These are phyloP conservation scores for Acronicta alni DNA, from an alignment of 2,888 invertebrate species.

Conservation along the genomic window DNA sequence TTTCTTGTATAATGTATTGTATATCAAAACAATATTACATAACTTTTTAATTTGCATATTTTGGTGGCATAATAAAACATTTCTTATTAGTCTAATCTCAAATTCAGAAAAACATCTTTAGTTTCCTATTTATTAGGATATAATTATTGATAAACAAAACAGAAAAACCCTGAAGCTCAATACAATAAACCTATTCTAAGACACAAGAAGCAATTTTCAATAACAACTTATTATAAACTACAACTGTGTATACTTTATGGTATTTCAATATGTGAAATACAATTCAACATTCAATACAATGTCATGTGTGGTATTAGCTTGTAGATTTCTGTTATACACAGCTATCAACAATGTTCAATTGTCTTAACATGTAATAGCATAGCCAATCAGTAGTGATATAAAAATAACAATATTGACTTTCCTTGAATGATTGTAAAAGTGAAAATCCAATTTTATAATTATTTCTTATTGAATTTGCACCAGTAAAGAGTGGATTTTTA, in stretches of 20 bases:
- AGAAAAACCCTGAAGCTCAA: slow-evolving; percentile 44
- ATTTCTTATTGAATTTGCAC: background rate
- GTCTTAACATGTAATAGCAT: slow-evolving; percentile 26
- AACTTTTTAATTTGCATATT: slow-evolving; percentile 1
- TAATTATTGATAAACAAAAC: slow-evolving; percentile 17
- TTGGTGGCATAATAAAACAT: slow-evolving; percentile 3
- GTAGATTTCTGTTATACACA: slow-evolving; percentile 9
- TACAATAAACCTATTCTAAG: slow-evolving; percentile 42
- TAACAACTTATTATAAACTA: slow-evolving; percentile 47
- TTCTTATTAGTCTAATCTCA: slow-evolving; percentile 30
- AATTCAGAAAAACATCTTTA: background rate
- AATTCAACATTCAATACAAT: slow-evolving; percentile 22
- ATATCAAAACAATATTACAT: background rate
- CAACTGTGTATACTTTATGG: slow-evolving; percentile 19
- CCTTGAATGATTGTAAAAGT: slow-evolving; percentile 23
- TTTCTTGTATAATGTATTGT: background rate
- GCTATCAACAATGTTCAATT: slow-evolving; percentile 17
- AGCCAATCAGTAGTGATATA: slow-evolving; percentile 29
- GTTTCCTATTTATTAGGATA: slow-evolving; percentile 3
- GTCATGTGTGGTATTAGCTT: slow-evolving; percentile 14
- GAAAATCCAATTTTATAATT: background rate
- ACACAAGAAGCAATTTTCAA: slow-evolving; percentile 45
- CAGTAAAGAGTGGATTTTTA: no score
- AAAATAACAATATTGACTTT: slow-evolving; percentile 25
- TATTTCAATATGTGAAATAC: slow-evolving; percentile 30